Evolutionary conservation across 1,140 invertebrate genomes (phyloP), one percentile per base, ranked within the genome.

Genomic region (Monomorium pharaonis): DNA sequence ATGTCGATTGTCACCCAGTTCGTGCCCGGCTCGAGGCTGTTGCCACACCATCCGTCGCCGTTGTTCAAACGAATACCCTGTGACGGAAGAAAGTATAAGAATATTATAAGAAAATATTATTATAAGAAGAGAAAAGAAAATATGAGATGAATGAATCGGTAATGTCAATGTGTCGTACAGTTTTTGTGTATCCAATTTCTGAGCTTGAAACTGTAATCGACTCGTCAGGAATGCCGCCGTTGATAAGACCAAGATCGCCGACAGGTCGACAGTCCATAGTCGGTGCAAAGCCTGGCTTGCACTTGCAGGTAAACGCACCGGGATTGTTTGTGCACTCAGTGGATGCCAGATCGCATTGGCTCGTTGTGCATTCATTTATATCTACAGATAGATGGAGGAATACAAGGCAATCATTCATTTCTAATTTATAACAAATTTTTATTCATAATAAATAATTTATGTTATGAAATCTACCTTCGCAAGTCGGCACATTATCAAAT

Each of bases 241-340:
- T 98, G 67, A 97, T 98, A 10, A 99, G 94, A 30, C 98, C 98
- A 49, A 99, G 96, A 95, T 99, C 98, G 18, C 97, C 97, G 47
- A 98, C 97, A 2, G 98, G 98, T 88, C 98, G 96, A 90, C 98
- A 99, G 92, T 99, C 98, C 91, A 98, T 96, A 77, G 97, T 98
- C 18, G 98, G 97, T 44, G 97, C 94, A 92, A 99, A 99, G 62
- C 98, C 98, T 87, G 96, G 92, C 88, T 97, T 96, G 91, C 99
- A 99, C 90, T 98, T 98, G 92, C 99, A 99, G 80, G 97, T 97
- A 95, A 99, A 99, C 30, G 98, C 98, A 67, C 99, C 99, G 51
- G 97, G 96, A 27, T 97, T 97, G 92, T 99, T 99, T 69, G 97
- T 97, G 94, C 99, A 99, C 94, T 98, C 97, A 0, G 98, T 99